Conservation (phyloP, 2,888 invertebrate species). For the Hybos culiciformis region DNA sequence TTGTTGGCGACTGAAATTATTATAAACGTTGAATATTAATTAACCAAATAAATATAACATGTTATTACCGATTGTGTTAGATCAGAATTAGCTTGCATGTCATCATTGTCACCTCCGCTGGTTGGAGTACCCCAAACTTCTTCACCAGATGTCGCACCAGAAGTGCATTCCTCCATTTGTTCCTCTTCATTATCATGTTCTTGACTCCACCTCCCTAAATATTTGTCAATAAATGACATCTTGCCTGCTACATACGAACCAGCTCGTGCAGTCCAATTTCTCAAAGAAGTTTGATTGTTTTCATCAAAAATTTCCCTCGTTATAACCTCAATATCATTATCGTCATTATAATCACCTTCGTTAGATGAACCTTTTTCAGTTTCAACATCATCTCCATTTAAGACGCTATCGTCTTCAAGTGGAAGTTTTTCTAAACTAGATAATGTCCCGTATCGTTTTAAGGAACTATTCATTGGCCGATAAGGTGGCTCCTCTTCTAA, state of each 20-base stretch:
- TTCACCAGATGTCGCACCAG: conserved; percentile 71
- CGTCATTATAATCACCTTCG: conserved; percentile 26
- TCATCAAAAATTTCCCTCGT: conserved; percentile 19
- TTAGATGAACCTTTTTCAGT: conserved; percentile 40
- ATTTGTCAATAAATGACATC: conserved; percentile 47
- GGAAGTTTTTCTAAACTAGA: conserved; percentile 57
- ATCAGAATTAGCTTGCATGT: conserved; percentile 52
- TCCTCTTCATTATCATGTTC: conserved; percentile 41
- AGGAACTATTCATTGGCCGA: conserved; percentile 43
- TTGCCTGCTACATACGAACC: conserved; percentile 72
- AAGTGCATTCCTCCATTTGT: conserved; percentile 55
- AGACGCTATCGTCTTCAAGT: conserved; percentile 39
- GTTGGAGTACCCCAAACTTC: conserved; percentile 85
- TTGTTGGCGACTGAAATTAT: conserved; percentile 43
- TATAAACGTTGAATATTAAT: neutral
- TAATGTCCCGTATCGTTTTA: conserved; percentile 52
- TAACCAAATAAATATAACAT: neutral
- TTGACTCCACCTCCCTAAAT: conserved; percentile 41
- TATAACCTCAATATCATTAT: conserved; percentile 19
- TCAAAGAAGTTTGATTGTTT: conserved; percentile 11
- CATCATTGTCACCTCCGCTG: conserved; percentile 69
- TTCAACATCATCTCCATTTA: conserved; percentile 19
- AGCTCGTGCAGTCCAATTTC: conserved; percentile 66
- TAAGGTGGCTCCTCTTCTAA: conserved; percentile 62
- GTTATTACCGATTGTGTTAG: conserved; percentile 46